These are phyloP conservation scores for Lasioglossum malachurum DNA, from an alignment of 2,888 invertebrate genomes.

Conservation along the genomic window DNA sequence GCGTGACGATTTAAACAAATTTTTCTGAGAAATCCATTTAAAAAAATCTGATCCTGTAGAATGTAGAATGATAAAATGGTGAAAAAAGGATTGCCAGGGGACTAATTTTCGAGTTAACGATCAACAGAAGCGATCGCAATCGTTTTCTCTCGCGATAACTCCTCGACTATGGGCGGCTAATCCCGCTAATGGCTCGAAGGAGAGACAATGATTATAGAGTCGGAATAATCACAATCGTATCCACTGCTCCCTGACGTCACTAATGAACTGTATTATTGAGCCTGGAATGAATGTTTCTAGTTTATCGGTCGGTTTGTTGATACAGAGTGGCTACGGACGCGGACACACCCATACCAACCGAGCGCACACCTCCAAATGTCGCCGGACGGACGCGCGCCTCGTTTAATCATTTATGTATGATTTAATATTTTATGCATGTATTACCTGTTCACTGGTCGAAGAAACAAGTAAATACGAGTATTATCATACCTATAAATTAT, in stretches of 20 bases:
- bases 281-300: neutral
- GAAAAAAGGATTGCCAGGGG: neutral
- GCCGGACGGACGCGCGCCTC: neutral
- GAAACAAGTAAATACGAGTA: slow-evolving; percentile 19
- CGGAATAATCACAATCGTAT: neutral
- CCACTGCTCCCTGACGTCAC: neutral
- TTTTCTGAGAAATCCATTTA: no score
- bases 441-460: neutral
- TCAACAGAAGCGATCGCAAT: neutral
- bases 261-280: slow-evolving; percentile 2
- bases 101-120: neutral
- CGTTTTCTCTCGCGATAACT: neutral
- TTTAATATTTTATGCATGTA: slow-evolving; percentile 13
- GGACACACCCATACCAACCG: neutral
- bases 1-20: no score
- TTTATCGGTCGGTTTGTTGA: neutral
- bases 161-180: neutral
- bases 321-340: neutral
- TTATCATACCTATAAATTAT: slow-evolving; percentile 47
- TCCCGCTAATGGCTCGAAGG: neutral
- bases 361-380: neutral
- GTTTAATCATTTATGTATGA: slow-evolving; percentile 26
- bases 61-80: neutral
- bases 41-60: neutral
- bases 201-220: neutral